These are phyloP conservation scores for Thecophora atra DNA, from an alignment of 2,888 invertebrate genomes.

Conservation along the genomic window DNA sequence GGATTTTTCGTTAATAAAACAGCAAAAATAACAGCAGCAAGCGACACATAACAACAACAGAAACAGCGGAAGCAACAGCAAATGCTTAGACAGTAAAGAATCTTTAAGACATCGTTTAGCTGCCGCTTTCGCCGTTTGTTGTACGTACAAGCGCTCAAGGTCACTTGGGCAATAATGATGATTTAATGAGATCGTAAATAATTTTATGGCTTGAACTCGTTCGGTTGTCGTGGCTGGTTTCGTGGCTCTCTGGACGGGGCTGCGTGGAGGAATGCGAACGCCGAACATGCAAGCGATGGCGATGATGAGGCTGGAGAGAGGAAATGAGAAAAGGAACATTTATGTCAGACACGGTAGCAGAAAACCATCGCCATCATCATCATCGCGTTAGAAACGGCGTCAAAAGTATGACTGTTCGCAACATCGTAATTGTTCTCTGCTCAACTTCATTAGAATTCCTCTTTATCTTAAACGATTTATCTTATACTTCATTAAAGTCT, in stretches of 20 bases:
- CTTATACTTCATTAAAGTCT: too few relatives aligned
- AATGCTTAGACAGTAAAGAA: background rate
- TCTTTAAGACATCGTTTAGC: constrained; percentile 3
- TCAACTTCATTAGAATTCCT: too few relatives aligned
- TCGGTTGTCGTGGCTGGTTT: constrained; percentile 5
- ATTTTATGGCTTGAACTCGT: constrained; percentile 61
- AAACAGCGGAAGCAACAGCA: background rate
- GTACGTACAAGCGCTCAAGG: constrained; percentile 57
- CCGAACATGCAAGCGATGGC: background rate
- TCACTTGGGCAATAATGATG: constrained; percentile 62
- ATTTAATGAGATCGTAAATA: constrained; percentile 65
- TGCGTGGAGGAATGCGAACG: background rate
- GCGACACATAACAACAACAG: constrained; percentile 7
- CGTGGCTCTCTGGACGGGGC: background rate
- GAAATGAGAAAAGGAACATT: too few relatives aligned
- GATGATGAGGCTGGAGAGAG: background rate
- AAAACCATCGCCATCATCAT: too few relatives aligned
- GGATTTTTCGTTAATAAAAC: background rate
- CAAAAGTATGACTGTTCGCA: too few relatives aligned
- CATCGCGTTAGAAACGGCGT: too few relatives aligned
- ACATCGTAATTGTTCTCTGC: too few relatives aligned
- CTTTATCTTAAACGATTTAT: too few relatives aligned
- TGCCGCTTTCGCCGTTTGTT: constrained; percentile 27
- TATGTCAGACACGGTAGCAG: too few relatives aligned
- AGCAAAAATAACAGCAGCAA: background rate